A percentile compares a stretch with the other conserved stretches of the same genome.
These are phyloP conservation scores for Leptobrachium ailaonicum DNA, from an alignment of 2,113 vertebrate genomes.

Conservation along the genomic window DNA sequence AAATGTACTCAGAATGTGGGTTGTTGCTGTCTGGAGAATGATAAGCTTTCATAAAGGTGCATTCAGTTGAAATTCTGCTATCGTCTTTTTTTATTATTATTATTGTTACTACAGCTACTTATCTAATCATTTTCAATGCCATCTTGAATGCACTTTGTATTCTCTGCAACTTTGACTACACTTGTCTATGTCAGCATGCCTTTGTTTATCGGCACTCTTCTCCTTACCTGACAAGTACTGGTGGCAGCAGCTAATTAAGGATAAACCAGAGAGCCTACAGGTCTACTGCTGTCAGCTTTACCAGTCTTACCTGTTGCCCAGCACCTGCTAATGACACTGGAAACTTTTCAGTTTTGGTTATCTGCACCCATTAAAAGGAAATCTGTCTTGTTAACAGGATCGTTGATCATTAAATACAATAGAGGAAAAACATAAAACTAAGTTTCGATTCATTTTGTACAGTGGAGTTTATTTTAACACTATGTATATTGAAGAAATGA, in stretches of 20 bases:
- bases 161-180: slow-evolving; percentile 65
- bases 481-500: no score
- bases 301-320: slow-evolving; percentile 71
- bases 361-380: slow-evolving; percentile 45
- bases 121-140: slow-evolving; percentile 77
- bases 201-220: slow-evolving; percentile 57
- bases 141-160: slow-evolving; percentile 72
- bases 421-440: no score
- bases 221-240: slow-evolving; percentile 70
- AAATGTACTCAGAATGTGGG: slow-evolving; percentile 62
- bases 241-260: slow-evolving; percentile 77
- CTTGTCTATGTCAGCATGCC: slow-evolving; percentile 62
- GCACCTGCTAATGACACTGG: slow-evolving; percentile 69
- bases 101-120: slow-evolving; percentile 77
- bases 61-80: slow-evolving; percentile 70
- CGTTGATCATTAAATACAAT: no score
- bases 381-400: background rate
- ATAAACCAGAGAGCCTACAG: slow-evolving; percentile 65
- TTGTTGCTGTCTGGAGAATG: slow-evolving; percentile 74
- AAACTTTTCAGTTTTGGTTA: slow-evolving; percentile 58
- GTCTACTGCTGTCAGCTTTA: slow-evolving; percentile 68
- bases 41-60: slow-evolving; percentile 76
- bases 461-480: no score
- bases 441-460: no score
- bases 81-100: slow-evolving; percentile 68